Conservation (phyloP, 2,888 invertebrate species). For the Xestia ashworthii region DNA sequence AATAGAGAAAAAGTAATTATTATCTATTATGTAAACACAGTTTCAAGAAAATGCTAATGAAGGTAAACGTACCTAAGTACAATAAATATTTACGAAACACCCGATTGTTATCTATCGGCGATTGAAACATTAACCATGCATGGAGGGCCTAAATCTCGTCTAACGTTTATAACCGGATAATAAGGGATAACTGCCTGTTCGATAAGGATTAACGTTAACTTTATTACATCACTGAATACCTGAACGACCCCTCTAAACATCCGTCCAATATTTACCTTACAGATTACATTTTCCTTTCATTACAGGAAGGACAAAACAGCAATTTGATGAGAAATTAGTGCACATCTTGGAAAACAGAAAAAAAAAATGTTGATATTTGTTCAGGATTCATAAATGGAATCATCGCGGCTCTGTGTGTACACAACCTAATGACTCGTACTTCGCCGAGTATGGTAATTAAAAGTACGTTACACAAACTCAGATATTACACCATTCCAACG, state of each 20-base stretch:
- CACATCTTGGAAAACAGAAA: constrained; percentile 33
- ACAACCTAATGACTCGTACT: constrained; percentile 60
- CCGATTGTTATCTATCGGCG: constrained; percentile 42
- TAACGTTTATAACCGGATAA: constrained; percentile 63
- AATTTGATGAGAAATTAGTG: constrained; percentile 22
- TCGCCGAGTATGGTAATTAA: constrained; percentile 66
- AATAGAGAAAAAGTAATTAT: background rate
- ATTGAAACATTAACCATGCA: constrained; percentile 64
- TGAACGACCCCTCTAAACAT: constrained; percentile 57
- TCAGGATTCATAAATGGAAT: constrained; percentile 52
- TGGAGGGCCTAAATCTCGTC: constrained; percentile 56
- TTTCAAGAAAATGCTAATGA: constrained; percentile 25
- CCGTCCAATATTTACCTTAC: constrained; percentile 47
- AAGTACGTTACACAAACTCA: constrained; percentile 60
- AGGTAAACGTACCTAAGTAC: constrained; percentile 33
- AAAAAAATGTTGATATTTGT: constrained; percentile 40
- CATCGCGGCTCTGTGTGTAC: constrained; percentile 6
- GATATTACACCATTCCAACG: constrained; percentile 51
- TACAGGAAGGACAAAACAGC: constrained; percentile 46
- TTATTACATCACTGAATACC: constrained; percentile 64
- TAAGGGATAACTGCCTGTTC: constrained; percentile 66
- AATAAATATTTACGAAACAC: constrained; percentile 39
- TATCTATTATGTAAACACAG: background rate
- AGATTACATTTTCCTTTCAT: constrained; percentile 37
- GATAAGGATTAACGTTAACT: constrained; percentile 66